These are phyloP conservation scores for Petrolisthes manimaculis DNA, from an alignment of 2,888 invertebrate genomes.

Conservation along the genomic window DNA sequence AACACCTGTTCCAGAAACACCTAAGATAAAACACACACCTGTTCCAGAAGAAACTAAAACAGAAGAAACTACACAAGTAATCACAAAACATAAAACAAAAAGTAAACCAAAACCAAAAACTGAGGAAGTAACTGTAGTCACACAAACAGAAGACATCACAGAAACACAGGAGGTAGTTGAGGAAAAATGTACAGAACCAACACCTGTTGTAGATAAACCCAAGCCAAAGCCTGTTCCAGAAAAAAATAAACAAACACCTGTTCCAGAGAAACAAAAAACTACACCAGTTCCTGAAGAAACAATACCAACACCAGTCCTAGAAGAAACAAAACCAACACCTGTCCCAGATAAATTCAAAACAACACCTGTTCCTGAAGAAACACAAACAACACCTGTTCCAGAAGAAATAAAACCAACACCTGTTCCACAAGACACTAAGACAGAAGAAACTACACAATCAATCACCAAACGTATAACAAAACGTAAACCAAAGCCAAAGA, in stretches of 20 bases:
- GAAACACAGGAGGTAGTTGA: not conserved
- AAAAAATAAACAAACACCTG: constrained; percentile 16
- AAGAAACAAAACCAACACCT: constrained; percentile 1
- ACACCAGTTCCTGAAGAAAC: not conserved
- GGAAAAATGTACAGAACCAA: not conserved
- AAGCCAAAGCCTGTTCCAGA: not conserved
- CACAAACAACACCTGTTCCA: not conserved
- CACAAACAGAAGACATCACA: not conserved
- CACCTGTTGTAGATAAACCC: constrained; percentile 17
- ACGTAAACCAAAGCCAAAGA: not conserved
- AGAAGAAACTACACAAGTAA: not conserved
- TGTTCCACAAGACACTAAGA: not conserved
- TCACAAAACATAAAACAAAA: not conserved
- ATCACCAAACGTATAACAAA: not conserved
- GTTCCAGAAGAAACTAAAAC: not conserved
- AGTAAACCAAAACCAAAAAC: not conserved
- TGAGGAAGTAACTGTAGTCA: not conserved
- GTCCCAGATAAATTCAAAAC: not conserved
- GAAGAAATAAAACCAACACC: not conserved
- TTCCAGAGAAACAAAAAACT: not conserved
- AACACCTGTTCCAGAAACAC: not conserved
- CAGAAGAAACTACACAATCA: not conserved
- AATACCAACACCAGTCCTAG: not conserved
- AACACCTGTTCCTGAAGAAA: not conserved
- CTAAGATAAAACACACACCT: not conserved